phyloP scores from a whole-genome alignment of 1,140 invertebrate species.

The Lepeophtheirus salmonis region DNA sequence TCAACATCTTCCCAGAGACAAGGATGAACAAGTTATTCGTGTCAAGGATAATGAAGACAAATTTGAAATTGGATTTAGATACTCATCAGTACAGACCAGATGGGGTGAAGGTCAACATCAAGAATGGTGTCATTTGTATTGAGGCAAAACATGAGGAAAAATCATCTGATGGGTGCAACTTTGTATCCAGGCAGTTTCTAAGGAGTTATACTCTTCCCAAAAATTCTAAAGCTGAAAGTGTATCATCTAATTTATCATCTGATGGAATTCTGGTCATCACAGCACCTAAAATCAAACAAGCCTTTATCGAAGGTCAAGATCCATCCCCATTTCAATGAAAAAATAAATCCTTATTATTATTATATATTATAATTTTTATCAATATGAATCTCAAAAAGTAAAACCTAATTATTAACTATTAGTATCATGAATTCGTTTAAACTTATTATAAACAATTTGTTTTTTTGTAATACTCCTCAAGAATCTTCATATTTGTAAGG shows the following conservation, averaged over 20 bases:
- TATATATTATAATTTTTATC: too few relatives aligned
- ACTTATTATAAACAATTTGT: too few relatives aligned
- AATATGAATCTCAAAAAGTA: too few relatives aligned
- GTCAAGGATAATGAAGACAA: conserved; percentile 16
- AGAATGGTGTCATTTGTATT: conserved; percentile 6
- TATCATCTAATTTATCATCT: conserved; percentile 13
- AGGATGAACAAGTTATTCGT: not conserved
- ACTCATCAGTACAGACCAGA: conserved; percentile 12
- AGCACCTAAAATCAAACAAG: conserved; percentile 1
- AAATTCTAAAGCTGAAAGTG: conserved; percentile 8
- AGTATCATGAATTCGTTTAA: too few relatives aligned
- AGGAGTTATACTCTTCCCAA: conserved; percentile 18
- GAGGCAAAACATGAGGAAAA: conserved; percentile 18
- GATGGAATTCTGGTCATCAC: conserved; percentile 19
- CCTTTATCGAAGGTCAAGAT: not conserved
- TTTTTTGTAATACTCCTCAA: too few relatives aligned
- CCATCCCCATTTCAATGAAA: conserved; percentile 13
- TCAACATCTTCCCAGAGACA: not conserved
- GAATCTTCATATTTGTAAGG: too few relatives aligned
- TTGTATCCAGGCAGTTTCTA: conserved; percentile 15
- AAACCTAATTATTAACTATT: too few relatives aligned
- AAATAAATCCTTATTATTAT: not conserved
- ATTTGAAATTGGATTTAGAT: conserved; percentile 15
- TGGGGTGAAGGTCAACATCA: conserved; percentile 19
- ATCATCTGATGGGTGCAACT: conserved; percentile 3